Base-by-base conservation (phyloP, 1,140 invertebrate genomes). In the Ladona fulva region DNA sequence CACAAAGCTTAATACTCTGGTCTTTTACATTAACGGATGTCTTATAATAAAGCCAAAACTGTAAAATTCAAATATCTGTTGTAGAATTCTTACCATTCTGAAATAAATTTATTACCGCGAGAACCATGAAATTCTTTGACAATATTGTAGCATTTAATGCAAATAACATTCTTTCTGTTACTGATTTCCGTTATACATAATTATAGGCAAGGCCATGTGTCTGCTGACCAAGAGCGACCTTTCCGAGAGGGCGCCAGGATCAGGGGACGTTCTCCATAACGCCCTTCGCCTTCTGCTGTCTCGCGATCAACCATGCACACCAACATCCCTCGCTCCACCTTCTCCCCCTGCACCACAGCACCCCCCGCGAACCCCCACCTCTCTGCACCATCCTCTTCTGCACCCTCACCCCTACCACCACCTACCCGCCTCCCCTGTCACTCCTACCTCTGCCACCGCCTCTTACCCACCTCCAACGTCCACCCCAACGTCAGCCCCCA, bases 251-350 rank as follows among this genome's bases (percentile, higher is more conserved):
- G 95, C 94, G 80, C 95, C 95, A 0, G 93, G 95, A 0, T 94
- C 95, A 22, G 96, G 96, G 0, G 96, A 98, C 84, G 92, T 98
- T 10, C 86, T 98, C 76, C 95, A 95, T 87, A 98, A 98, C 86
- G 94, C 95, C 5, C 88, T 98, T 24, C 93, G 95, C 81, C 92
- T 96, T 86, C 87, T 97, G 12, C 83, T 93, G 80, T 91, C 52
- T 22, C 93, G 76, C 87, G 90, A 83, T 25, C 74, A 37, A 24
- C 52, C 52, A 22, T 66, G 5, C 16, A 66, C 52, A 16, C 52
- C 52, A 16, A 66, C 29, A 24, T 16, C 24, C 3, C 74, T 24
- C 8, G 90, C 92, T 84, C 85, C 95, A 76, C 94, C 94, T 6
- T 92, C 90, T 76, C 94, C 94, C 0, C 94, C 95, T 0, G 94